Percentiles rank a stretch among this genome's conserved stretches.
Evolutionary conservation across 2,113 vertebrate genomes (phyloP).

Genomic region (Lota lota): DNA sequence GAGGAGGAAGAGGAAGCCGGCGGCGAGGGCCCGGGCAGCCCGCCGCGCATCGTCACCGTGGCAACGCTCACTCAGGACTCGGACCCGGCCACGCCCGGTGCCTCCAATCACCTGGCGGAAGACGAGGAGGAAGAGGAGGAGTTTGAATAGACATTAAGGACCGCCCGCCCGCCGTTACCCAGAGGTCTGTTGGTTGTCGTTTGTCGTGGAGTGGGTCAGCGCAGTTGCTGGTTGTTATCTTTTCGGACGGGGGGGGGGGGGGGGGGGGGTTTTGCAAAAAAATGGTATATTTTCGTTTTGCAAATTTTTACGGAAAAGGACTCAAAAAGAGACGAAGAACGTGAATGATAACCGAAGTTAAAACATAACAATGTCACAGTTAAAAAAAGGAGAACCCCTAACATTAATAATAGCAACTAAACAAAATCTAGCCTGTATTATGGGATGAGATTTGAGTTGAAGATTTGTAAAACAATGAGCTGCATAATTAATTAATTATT

Average conservation of each 20-base stretch:
- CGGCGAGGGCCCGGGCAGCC: slow-evolving; percentile 84
- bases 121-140: slow-evolving; percentile 74
- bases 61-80: slow-evolving; percentile 95
- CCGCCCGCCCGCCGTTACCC: slow-evolving; percentile 70
- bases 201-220: slow-evolving; percentile 47
- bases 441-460: slow-evolving; percentile 57
- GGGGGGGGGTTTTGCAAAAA: slow-evolving; percentile 14
- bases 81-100: slow-evolving; percentile 90
- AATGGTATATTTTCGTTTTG: slow-evolving; percentile 7
- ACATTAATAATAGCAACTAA: slow-evolving; percentile 44
- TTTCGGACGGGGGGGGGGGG: too few species aligned
- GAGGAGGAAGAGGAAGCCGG: slow-evolving; percentile 91
- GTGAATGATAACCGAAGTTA: slow-evolving; percentile 45
- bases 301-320: slow-evolving; percentile 55
- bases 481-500: too few species aligned
- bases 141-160: slow-evolving; percentile 61
- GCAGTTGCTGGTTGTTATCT: slow-evolving; percentile 5
- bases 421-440: slow-evolving; percentile 36
- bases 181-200: slow-evolving; percentile 7
- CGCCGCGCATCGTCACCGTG: slow-evolving; percentile 94
- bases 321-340: slow-evolving; percentile 60
- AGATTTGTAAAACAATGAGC: slow-evolving; percentile 46
- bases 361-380: slow-evolving; percentile 57
- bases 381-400: slow-evolving; percentile 39
- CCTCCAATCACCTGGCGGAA: slow-evolving; percentile 91